Conservation (phyloP, 35 echinoderm and acorn worm genomes). For the Anneissia japonica region DNA sequence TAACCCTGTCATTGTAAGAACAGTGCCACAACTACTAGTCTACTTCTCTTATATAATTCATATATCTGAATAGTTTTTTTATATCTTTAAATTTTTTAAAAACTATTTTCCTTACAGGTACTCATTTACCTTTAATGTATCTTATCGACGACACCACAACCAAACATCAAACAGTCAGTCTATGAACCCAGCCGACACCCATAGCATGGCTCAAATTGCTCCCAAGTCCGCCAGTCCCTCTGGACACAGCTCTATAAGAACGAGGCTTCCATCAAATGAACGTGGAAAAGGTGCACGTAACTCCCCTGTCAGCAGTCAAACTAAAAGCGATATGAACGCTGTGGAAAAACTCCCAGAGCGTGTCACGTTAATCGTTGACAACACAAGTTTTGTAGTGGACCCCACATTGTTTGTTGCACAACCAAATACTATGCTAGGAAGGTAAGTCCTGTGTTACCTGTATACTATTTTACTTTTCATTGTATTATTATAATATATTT, state of each 20-base stretch:
- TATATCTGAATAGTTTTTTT: too few species aligned
- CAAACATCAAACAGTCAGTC: not conserved
- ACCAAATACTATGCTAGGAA: slow-evolving; percentile 96
- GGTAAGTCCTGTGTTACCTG: slow-evolving; percentile 38
- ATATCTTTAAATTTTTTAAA: too few species aligned
- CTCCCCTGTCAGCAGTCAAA: not conserved
- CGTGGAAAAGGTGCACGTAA: not conserved
- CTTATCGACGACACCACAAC: not conserved
- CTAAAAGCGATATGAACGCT: not conserved
- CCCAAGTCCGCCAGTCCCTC: not conserved
- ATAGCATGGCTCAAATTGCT: not conserved
- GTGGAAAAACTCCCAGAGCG: slow-evolving; percentile 68
- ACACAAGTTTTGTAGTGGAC: slow-evolving; percentile 84
- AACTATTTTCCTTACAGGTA: not conserved
- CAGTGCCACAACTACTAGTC: too few species aligned
- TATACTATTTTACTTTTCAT: not conserved
- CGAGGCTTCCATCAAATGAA: not conserved
- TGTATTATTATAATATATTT: too few species aligned
- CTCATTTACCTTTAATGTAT: not conserved
- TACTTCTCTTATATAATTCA: too few species aligned
- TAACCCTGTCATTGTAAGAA: too few species aligned
- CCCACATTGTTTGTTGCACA: slow-evolving; percentile 75
- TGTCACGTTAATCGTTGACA: slow-evolving; percentile 82
- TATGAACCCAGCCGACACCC: not conserved
- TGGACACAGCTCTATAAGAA: not conserved